These are phyloP conservation scores for Aphrophora alni DNA, from an alignment of 2,888 invertebrate species.

Conservation along the genomic window DNA sequence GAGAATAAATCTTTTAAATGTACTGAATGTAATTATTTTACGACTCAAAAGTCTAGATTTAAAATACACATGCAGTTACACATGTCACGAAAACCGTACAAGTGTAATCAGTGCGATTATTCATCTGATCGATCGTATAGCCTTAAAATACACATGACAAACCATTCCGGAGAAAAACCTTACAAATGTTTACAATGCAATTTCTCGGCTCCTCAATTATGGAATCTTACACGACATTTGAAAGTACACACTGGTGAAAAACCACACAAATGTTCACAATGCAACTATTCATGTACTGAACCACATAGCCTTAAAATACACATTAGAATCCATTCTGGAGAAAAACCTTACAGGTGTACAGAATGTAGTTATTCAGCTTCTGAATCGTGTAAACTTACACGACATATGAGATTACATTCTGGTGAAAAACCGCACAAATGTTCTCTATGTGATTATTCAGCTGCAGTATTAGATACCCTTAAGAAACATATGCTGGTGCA, in stretches of 20 bases:
- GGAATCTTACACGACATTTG: neutral
- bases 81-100: neutral
- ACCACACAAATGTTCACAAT: no score
- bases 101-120: neutral
- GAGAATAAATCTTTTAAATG: no score
- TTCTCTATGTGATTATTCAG: neutral
- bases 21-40: neutral
- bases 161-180: neutral
- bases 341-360: no score
- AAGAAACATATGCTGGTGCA: no score
- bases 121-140: neutral
- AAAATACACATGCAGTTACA: neutral
- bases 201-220: neutral
- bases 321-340: no score
- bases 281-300: no score
- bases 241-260: no score
- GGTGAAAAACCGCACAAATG: neutral
- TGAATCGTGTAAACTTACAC: neutral
- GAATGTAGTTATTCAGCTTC: no score
- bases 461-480: no score
- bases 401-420: no score
- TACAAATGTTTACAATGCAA: neutral
- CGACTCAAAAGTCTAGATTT: neutral
- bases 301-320: no score
- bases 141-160: neutral